These are phyloP conservation scores for Anhinga rufa DNA, from an alignment of 2,113 vertebrate species.

Conservation along the genomic window DNA sequence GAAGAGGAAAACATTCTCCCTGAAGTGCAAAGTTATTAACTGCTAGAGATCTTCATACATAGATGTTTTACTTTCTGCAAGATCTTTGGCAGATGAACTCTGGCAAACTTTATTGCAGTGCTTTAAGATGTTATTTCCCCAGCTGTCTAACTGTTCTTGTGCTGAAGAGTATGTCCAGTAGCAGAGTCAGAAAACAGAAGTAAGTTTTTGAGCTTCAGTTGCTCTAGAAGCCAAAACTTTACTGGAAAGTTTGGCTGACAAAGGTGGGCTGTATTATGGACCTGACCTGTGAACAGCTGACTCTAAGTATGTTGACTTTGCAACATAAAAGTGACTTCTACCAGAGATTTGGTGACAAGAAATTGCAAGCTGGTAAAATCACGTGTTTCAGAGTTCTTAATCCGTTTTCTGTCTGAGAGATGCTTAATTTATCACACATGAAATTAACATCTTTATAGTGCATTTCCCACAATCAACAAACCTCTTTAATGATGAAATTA, in stretches of 20 bases:
- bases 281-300: background rate
- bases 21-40: background rate
- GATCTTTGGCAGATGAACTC: background rate
- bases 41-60: background rate
- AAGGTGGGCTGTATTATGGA: background rate
- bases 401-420: background rate
- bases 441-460: background rate
- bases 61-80: background rate
- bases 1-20: background rate
- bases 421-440: background rate
- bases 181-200: background rate
- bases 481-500: background rate
- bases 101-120: background rate
- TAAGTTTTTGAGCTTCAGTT: background rate
- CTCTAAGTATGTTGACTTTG: background rate
- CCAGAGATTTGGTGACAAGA: background rate
- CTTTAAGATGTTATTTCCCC: background rate
- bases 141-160: background rate
- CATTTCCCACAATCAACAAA: background rate
- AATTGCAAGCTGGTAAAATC: background rate
- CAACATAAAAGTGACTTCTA: background rate
- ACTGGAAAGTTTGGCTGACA: background rate
- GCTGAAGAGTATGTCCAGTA: background rate
- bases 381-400: background rate
- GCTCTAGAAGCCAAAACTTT: background rate